phyloP scores from a whole-genome alignment of 2,113 vertebrate species.

The Dasyurus viverrinus region DNA sequence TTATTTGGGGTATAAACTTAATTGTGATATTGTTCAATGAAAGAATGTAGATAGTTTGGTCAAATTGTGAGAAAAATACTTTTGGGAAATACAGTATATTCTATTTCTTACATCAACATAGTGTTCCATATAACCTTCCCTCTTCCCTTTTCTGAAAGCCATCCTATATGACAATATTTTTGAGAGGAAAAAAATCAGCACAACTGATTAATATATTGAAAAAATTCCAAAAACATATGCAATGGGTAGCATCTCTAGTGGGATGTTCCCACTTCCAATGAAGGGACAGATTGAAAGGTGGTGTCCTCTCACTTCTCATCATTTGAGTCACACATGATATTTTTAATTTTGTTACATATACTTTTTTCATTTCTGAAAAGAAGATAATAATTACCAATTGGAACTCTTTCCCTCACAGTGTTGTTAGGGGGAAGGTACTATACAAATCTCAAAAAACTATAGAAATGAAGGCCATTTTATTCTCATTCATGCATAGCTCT shows the following conservation, averaged over 20 bases:
- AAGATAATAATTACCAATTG: not conserved
- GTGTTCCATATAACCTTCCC: not conserved
- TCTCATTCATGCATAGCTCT: not conserved
- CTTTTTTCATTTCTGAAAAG: not conserved
- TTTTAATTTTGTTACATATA: not conserved
- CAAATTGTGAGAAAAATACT: not conserved
- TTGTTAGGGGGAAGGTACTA: not conserved
- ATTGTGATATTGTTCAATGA: not conserved
- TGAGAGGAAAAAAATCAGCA: not conserved
- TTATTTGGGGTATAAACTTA: not conserved
- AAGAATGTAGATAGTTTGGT: not conserved
- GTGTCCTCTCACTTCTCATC: not conserved
- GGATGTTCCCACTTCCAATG: not conserved
- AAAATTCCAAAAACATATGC: not conserved
- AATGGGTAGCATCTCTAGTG: not conserved
- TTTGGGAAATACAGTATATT: not conserved
- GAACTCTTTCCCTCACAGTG: not conserved
- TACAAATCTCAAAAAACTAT: not conserved
- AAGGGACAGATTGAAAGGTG: not conserved
- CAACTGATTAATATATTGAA: not conserved
- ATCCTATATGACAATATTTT: not conserved
- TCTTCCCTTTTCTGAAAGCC: not conserved
- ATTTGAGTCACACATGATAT: not conserved
- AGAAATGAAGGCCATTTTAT: not conserved
- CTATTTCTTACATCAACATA: not conserved